A percentile compares a stretch with the other conserved stretches of the same genome.
phyloP scores from a whole-genome alignment of 2,797 vertebrate genomes.

The Discoglossus pictus region DNA sequence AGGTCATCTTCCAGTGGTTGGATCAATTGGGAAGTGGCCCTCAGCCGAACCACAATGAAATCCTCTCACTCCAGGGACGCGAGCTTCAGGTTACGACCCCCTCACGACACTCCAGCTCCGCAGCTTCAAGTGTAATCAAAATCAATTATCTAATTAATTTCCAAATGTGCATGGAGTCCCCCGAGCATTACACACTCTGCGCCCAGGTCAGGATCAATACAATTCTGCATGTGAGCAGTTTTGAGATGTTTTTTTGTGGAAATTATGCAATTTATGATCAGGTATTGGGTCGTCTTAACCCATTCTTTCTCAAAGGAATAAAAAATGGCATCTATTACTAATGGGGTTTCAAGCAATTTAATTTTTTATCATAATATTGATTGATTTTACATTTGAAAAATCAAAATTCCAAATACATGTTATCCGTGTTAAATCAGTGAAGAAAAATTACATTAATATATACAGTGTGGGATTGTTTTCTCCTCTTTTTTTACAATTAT shows the following conservation, averaged over 20 bases:
- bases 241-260: not conserved
- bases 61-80: not conserved
- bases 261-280: constrained; percentile 31
- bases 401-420: too few relatives aligned
- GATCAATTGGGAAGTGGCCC: constrained; percentile 1
- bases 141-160: constrained; percentile 54
- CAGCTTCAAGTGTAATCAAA: constrained; percentile 47
- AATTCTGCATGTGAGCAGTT: constrained; percentile 27
- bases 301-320: not conserved
- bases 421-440: too few relatives aligned
- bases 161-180: constrained; percentile 40
- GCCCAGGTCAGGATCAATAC: constrained; percentile 44
- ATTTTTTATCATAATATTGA: too few relatives aligned
- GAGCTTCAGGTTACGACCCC: constrained; percentile 21
- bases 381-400: too few relatives aligned
- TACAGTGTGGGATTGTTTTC: too few relatives aligned
- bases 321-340: too few relatives aligned
- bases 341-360: too few relatives aligned
- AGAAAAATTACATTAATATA: too few relatives aligned
- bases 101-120: not conserved
- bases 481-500: too few relatives aligned
- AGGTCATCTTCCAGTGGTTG: constrained; percentile 12
- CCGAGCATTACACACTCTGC: not conserved
- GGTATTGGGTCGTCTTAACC: constrained; percentile 4
- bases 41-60: not conserved